These are phyloP conservation scores for Drosophila nikananu DNA, from an alignment of 1,140 invertebrate species.

Conservation along the genomic window DNA sequence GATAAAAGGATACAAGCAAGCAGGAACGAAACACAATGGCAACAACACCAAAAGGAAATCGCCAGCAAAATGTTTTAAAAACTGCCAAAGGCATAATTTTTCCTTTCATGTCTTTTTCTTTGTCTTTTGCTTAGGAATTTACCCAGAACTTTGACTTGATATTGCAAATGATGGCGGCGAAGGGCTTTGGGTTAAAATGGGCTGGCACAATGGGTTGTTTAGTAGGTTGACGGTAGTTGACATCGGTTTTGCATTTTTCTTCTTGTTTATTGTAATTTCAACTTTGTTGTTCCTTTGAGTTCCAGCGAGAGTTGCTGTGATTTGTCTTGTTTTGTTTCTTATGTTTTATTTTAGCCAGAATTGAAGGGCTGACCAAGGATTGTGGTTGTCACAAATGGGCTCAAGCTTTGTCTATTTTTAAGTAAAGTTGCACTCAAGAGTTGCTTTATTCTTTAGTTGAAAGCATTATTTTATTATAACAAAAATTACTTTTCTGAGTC, in stretches of 20 bases:
- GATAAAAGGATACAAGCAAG: constrained; percentile 60
- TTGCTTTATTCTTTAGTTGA: neutral
- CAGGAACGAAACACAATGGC: constrained; percentile 22
- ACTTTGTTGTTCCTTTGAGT: constrained; percentile 38
- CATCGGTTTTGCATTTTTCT: constrained; percentile 42
- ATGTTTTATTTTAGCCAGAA: neutral
- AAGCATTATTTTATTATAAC: neutral
- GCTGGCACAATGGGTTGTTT: constrained; percentile 7
- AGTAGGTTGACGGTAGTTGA: constrained; percentile 52
- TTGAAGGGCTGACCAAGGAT: neutral
- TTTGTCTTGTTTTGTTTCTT: constrained; percentile 30
- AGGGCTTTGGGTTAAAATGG: constrained; percentile 19
- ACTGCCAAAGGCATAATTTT: constrained; percentile 59
- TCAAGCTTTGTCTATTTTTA: neutral
- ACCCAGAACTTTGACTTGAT: constrained; percentile 46
- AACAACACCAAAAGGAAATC: constrained; percentile 49
- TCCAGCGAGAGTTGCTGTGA: constrained; percentile 11
- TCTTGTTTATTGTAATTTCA: constrained; percentile 25
- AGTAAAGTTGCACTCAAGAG: too few species aligned
- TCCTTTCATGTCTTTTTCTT: constrained; percentile 52
- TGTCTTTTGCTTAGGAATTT: constrained; percentile 56
- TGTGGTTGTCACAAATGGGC: neutral
- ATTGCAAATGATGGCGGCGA: constrained; percentile 27
- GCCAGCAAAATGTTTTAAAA: constrained; percentile 60
- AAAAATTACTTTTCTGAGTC: neutral